These are phyloP conservation scores for Cinclus mexicanus DNA, from an alignment of 2,113 vertebrate species.

Conservation along the genomic window DNA sequence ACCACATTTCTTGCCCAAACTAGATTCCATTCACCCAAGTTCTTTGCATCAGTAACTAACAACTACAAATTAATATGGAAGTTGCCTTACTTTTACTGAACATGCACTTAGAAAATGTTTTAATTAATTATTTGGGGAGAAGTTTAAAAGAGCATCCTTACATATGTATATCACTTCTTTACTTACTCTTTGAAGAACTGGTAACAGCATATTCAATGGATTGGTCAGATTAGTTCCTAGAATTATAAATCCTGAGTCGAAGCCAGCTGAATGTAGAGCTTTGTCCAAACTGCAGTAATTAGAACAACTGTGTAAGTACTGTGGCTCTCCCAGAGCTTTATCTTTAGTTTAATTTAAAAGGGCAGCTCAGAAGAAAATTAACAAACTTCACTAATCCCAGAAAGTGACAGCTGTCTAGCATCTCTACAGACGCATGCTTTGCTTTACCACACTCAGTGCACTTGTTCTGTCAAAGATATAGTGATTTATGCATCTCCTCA, in stretches of 20 bases:
- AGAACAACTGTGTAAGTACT: background rate
- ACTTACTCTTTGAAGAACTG: conserved; percentile 93
- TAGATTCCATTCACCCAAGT: background rate
- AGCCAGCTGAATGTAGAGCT: conserved; percentile 94
- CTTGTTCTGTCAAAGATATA: background rate
- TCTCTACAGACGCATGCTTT: background rate
- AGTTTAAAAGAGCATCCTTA: background rate
- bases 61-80: background rate
- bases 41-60: background rate
- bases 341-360: background rate
- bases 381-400: background rate
- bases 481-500: background rate
- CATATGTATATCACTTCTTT: background rate
- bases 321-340: background rate
- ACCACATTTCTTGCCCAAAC: background rate
- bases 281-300: conserved; percentile 79
- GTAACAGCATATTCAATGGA: conserved; percentile 93
- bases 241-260: conserved; percentile 92
- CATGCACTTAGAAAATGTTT: background rate
- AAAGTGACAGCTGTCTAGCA: background rate
- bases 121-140: background rate
- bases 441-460: background rate
- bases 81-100: background rate
- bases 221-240: conserved; percentile 96
- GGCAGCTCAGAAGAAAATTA: background rate